Conservation (phyloP, 1,140 invertebrate genomes). For the Drosophila aff. region DNA sequence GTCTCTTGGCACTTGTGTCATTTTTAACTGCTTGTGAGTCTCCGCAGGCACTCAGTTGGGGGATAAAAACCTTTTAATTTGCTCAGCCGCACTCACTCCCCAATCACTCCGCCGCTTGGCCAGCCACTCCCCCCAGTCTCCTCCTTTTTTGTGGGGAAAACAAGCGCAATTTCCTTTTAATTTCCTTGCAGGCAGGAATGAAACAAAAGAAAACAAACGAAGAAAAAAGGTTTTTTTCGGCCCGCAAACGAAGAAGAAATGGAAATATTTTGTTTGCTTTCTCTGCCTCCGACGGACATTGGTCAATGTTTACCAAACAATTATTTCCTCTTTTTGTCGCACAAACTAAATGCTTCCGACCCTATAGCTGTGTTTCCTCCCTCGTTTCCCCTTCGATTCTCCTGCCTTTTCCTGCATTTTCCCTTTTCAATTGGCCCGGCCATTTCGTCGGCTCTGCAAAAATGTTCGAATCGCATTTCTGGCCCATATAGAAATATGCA, state of each 20-base stretch:
- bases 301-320: slow-evolving; percentile 80
- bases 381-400: slow-evolving; percentile 12
- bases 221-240: slow-evolving; percentile 44
- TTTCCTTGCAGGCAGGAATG: slow-evolving; percentile 59
- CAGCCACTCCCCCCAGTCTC: background rate
- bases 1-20: slow-evolving; percentile 63
- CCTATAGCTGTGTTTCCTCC: slow-evolving; percentile 30
- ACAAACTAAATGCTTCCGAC: slow-evolving; percentile 71
- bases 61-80: slow-evolving; percentile 63
- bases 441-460: slow-evolving; percentile 29
- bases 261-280: slow-evolving; percentile 59
- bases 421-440: slow-evolving; percentile 22
- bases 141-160: slow-evolving; percentile 21
- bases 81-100: slow-evolving; percentile 34
- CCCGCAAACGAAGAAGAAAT: slow-evolving; percentile 51
- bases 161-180: slow-evolving; percentile 81
- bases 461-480: slow-evolving; percentile 22
- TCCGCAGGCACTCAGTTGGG: slow-evolving; percentile 56
- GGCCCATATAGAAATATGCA: slow-evolving; percentile 36
- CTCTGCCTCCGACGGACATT: slow-evolving; percentile 45
- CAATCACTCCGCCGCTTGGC: slow-evolving; percentile 6
- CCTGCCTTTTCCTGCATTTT: slow-evolving; percentile 3
- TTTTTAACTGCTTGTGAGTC: slow-evolving; percentile 72
- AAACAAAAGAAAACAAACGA: slow-evolving; percentile 20
- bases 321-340: slow-evolving; percentile 73